Evolutionary conservation across 2,797 vertebrate species (phyloP), one percentile per base, ranked within the genome.

Genomic region (Salarias fasciatus): DNA sequence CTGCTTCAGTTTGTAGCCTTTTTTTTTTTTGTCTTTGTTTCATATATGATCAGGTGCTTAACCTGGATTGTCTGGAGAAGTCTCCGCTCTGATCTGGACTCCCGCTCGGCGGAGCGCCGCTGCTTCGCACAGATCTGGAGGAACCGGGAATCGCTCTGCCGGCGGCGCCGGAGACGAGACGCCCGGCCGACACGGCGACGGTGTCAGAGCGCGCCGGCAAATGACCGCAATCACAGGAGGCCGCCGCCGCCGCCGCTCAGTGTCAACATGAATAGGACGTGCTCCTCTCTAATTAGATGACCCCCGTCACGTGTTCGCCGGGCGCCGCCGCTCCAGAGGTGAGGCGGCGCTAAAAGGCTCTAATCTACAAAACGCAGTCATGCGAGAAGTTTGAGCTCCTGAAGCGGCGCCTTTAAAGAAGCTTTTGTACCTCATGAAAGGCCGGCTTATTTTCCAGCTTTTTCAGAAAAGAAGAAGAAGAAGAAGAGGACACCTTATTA

Each of bases 211-310:
- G 51, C 68, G 36, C 35, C 59, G 75, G 77, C 62, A 75, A 73
- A 82, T 86, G 53, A 67, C 52, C 56, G 71, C 63, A 85, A 88
- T 86, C 71, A 82, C 74, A 79, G 44, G 58, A 69, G 74, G 52
- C 77, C 14, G 43, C 51, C 55, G 55, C 41, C 43, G 41, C 59
- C 60, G 33, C 40, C 51, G 76, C 82, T 76, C 36, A 42, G 63
- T 51, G 72, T 83, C 74, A 52, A 61, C 54, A 56, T 54, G 72
- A 75, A 78, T 59, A 57, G 47, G 69, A 75, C 74, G 72, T 80
- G 66, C 63, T 61, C 59, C 59, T 48, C 75, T 67, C 56, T 79
- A 75, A 86, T 82, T 69, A 85, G 71, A 29, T 63, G 5, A 48
- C 11, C 6, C 43, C 43, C 64, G 40, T 81, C 66, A 64, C 55